Percentiles rank a stretch among this genome's conserved stretches.
These are phyloP conservation scores for Cyclopterus lumpus DNA, from an alignment of 2,797 vertebrate species.

Conservation along the genomic window DNA sequence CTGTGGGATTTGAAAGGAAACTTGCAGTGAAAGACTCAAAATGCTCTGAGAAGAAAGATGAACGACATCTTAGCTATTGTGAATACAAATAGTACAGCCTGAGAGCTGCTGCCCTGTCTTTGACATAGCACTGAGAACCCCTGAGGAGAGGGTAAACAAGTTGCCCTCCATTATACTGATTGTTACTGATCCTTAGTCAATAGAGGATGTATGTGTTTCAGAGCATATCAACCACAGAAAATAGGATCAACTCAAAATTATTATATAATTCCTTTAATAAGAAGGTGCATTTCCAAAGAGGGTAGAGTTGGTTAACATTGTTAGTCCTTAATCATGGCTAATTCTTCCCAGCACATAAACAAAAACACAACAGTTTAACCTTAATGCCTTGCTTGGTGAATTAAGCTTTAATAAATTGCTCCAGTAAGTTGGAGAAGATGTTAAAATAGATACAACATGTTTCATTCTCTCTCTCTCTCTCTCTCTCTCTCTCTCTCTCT, in stretches of 20 bases:
- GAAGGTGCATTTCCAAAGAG: not conserved
- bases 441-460: too few species aligned
- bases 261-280: not conserved
- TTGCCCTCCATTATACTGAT: not conserved
- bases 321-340: not conserved
- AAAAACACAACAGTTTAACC: not conserved
- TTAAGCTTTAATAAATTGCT: not conserved
- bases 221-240: not conserved
- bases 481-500: too few species aligned
- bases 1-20: slow-evolving; percentile 9
- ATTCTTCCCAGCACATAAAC: slow-evolving; percentile 3
- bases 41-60: slow-evolving; percentile 45
- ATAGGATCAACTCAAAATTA: slow-evolving; percentile 6
- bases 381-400: slow-evolving; percentile 12
- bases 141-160: slow-evolving; percentile 26
- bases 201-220: not conserved
- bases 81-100: slow-evolving; percentile 29
- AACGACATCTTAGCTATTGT: slow-evolving; percentile 34
- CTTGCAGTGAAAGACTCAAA: slow-evolving; percentile 27
- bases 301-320: not conserved
- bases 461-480: too few species aligned
- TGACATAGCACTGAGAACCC: slow-evolving; percentile 25
- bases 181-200: too few species aligned
- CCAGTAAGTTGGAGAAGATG: too few species aligned
- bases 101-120: slow-evolving; percentile 22